Percentiles rank a stretch among this genome's conserved stretches.
phyloP scores from a whole-genome alignment of 2,797 vertebrate genomes.

The Takifugu ocellatus region DNA sequence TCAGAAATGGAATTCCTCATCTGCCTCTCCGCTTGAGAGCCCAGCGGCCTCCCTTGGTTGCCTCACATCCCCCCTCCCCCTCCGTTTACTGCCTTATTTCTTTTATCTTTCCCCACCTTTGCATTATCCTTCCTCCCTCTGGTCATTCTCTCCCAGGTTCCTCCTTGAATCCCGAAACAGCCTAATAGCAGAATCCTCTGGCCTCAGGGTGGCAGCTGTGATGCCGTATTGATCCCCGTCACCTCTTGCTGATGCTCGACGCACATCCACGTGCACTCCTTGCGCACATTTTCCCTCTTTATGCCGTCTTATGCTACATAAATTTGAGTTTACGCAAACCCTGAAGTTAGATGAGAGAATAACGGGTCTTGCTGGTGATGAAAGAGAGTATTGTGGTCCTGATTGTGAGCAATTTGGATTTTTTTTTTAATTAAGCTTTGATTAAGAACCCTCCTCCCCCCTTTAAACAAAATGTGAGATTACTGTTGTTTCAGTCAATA shows the following conservation, averaged over 20 bases:
- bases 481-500: background rate
- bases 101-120: conserved; percentile 11
- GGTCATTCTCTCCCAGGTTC: background rate
- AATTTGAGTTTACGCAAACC: background rate
- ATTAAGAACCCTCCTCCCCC: too few species aligned
- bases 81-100: conserved; percentile 28
- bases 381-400: too few species aligned
- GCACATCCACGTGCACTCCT: conserved; percentile 1
- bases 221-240: conserved; percentile 73
- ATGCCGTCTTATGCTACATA: background rate
- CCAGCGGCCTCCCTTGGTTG: conserved; percentile 14
- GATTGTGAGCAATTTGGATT: too few species aligned
- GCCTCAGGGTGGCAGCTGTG: conserved; percentile 67
- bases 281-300: conserved; percentile 5
- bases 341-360: background rate
- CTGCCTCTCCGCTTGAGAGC: conserved; percentile 42
- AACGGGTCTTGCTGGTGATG: conserved; percentile 3
- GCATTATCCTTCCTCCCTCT: conserved; percentile 15
- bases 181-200: conserved; percentile 7
- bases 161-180: conserved; percentile 28
- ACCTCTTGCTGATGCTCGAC: conserved; percentile 54
- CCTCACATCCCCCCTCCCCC: conserved; percentile 18
- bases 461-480: background rate
- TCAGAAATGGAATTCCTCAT: conserved; percentile 52
- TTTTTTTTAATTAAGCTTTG: too few species aligned